These are phyloP conservation scores for Tauraco erythrolophus DNA, from an alignment of 2,113 vertebrate genomes.

Conservation along the genomic window DNA sequence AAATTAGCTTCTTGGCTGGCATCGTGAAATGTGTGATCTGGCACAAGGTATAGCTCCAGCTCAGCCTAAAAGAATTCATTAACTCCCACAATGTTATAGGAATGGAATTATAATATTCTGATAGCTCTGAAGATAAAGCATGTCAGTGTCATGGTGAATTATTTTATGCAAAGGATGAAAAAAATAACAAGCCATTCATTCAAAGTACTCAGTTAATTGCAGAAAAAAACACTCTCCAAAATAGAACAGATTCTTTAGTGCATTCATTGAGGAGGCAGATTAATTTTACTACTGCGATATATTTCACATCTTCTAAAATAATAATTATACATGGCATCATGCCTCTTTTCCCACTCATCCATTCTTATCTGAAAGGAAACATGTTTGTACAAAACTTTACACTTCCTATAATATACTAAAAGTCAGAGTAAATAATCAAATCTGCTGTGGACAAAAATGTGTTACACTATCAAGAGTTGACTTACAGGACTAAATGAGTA, in stretches of 20 bases:
- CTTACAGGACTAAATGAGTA: neutral
- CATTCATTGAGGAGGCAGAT: neutral
- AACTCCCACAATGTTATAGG: neutral
- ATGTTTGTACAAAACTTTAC: neutral
- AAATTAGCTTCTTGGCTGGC: conserved; percentile 36
- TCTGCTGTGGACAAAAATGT: neutral
- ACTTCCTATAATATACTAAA: neutral
- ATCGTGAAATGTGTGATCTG: conserved; percentile 19
- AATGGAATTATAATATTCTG: neutral
- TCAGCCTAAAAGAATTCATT: neutral
- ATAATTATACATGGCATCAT: neutral
- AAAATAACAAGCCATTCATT: neutral
- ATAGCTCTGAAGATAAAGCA: neutral
- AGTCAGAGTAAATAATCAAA: neutral
- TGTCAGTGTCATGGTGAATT: neutral
- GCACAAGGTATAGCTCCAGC: neutral
- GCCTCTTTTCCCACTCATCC: neutral
- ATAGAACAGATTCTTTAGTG: neutral
- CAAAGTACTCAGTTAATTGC: neutral
- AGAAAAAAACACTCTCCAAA: neutral
- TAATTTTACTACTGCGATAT: neutral
- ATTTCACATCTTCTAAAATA: neutral
- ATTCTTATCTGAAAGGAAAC: neutral
- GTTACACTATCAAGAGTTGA: neutral
- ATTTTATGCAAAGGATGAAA: neutral